Evolutionary conservation across 2,113 vertebrate species (phyloP).

Genomic region (Vombatus ursinus): DNA sequence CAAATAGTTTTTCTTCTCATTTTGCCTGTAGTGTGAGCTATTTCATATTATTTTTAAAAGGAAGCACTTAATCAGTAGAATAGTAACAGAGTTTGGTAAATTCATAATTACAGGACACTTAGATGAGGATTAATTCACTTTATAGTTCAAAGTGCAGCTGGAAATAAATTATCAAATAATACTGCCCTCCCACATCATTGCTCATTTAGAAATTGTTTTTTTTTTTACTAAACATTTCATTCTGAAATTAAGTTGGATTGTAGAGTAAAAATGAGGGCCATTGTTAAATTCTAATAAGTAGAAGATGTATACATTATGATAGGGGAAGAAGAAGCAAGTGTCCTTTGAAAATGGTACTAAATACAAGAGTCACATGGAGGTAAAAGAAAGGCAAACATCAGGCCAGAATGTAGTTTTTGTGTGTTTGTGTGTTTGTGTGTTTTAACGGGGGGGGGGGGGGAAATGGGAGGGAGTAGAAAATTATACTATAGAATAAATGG

Average conservation of each 20-base stretch:
- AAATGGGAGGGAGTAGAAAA: background rate
- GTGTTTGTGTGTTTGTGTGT: background rate
- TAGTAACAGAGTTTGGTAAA: background rate
- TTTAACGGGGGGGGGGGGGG: background rate
- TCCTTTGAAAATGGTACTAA: background rate
- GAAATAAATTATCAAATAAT: background rate
- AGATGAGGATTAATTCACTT: background rate
- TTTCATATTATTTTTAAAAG: background rate
- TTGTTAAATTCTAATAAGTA: background rate
- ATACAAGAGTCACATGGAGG: background rate
- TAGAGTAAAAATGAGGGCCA: background rate
- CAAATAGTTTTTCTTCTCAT: background rate
- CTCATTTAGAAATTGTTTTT: background rate
- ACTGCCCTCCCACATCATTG: background rate
- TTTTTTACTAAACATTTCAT: background rate
- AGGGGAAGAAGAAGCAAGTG: background rate
- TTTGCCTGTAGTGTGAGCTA: background rate
- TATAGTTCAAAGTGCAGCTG: background rate
- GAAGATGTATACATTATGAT: background rate
- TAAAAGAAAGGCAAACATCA: background rate
- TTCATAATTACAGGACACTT: background rate
- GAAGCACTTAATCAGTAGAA: background rate
- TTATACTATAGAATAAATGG: background rate
- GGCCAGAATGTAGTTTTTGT: background rate
- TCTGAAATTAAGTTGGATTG: background rate